phyloP scores from a whole-genome alignment of 2,113 vertebrate genomes.

The Microcebus griseorufus region DNA sequence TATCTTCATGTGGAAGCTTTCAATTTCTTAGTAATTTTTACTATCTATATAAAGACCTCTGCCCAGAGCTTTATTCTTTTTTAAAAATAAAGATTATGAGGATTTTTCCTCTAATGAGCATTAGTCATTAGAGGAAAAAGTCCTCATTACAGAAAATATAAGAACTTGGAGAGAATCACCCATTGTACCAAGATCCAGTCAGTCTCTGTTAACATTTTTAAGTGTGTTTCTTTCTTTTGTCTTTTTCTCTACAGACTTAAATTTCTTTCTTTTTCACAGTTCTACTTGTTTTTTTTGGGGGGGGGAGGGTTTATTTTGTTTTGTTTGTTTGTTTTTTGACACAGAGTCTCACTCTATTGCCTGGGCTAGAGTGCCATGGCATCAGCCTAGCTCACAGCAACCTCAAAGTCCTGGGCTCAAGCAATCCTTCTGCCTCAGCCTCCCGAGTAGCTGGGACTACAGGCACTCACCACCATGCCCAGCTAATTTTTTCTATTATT shows the following conservation, averaged over 20 bases:
- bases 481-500: no score
- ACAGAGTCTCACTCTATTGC: no score
- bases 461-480: no score
- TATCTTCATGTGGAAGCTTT: background rate
- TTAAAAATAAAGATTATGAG: background rate
- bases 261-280: background rate
- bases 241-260: background rate
- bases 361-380: no score
- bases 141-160: background rate
- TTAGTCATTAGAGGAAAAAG: background rate
- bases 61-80: background rate
- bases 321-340: no score
- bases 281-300: background rate
- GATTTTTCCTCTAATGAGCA: slow-evolving; percentile 18
- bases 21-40: background rate
- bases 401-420: no score
- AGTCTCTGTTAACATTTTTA: background rate
- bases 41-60: background rate
- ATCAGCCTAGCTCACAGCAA: no score
- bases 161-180: background rate
- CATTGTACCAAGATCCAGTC: background rate
- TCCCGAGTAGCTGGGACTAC: no score
- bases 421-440: no score
- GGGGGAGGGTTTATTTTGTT: no score
- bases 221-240: background rate